Evolutionary conservation across 2,113 vertebrate species (phyloP).

Genomic region (Corythornis cristatus): DNA sequence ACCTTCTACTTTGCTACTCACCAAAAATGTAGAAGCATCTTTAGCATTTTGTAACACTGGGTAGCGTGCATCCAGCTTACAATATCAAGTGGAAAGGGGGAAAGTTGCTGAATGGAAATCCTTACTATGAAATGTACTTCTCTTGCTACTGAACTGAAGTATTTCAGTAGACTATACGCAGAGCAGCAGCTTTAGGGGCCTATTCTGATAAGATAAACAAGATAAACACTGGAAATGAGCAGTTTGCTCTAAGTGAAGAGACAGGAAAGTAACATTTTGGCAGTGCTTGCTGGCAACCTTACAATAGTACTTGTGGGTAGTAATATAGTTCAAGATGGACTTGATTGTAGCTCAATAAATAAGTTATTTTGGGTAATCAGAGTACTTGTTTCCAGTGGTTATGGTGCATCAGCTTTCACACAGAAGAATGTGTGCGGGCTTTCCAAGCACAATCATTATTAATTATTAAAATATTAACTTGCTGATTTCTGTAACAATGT

Average conservation of each 20-base stretch:
- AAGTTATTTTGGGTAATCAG: neutral
- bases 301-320: neutral
- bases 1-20: neutral
- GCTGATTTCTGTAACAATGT: neutral
- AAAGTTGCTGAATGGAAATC: neutral
- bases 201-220: neutral
- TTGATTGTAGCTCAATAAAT: neutral
- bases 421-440: neutral
- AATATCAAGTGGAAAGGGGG: neutral
- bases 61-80: neutral
- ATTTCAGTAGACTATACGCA: neutral
- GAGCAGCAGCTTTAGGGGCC: neutral
- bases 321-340: neutral
- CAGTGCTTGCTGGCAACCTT: neutral
- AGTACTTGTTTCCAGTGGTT: neutral
- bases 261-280: neutral
- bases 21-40: neutral
- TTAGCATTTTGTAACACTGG: neutral
- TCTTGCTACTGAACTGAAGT: neutral
- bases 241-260: neutral
- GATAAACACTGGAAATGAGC: neutral
- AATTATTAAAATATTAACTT: slow-evolving; percentile 1
- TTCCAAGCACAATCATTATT: neutral
- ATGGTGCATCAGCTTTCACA: neutral
- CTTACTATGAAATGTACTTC: neutral